Evolutionary conservation across 2,888 invertebrate species (phyloP).

Genomic region (Lasioglossum malachurum): DNA sequence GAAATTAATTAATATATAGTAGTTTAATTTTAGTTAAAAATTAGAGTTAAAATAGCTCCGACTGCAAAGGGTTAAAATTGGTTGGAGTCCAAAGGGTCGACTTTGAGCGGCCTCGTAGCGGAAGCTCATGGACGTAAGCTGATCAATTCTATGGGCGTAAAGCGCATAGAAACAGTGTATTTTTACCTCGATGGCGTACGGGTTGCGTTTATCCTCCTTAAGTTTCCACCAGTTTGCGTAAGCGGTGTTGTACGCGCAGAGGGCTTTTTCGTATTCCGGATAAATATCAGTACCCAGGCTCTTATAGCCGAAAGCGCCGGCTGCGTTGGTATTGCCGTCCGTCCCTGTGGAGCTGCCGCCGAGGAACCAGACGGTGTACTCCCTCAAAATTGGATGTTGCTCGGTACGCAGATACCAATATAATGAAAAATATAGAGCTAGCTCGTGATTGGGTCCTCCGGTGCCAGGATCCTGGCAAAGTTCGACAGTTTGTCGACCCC

Average conservation of each 20-base stretch:
- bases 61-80: too few relatives aligned
- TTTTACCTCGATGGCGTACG: conserved; percentile 42
- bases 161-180: background rate
- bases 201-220: conserved; percentile 26
- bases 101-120: background rate
- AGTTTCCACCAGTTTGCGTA: conserved; percentile 56
- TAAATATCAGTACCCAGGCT: conserved; percentile 71
- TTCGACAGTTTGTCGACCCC: conserved; percentile 88
- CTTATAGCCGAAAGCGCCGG: conserved; percentile 77
- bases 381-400: conserved; percentile 74
- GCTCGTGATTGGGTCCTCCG: conserved; percentile 89
- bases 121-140: background rate
- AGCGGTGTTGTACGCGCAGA: conserved; percentile 39
- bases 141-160: background rate
- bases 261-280: conserved; percentile 64
- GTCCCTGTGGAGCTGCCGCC: conserved; percentile 73
- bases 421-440: conserved; percentile 85
- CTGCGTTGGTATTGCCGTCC: conserved; percentile 74
- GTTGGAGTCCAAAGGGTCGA: background rate
- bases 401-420: conserved; percentile 80
- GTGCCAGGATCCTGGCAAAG: conserved; percentile 85
- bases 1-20: too few relatives aligned
- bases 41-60: too few relatives aligned
- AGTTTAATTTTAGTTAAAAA: too few relatives aligned
- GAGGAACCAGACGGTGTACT: conserved; percentile 78